Conservation (phyloP, 2,113 vertebrate species). For the Stegastes partitus region DNA sequence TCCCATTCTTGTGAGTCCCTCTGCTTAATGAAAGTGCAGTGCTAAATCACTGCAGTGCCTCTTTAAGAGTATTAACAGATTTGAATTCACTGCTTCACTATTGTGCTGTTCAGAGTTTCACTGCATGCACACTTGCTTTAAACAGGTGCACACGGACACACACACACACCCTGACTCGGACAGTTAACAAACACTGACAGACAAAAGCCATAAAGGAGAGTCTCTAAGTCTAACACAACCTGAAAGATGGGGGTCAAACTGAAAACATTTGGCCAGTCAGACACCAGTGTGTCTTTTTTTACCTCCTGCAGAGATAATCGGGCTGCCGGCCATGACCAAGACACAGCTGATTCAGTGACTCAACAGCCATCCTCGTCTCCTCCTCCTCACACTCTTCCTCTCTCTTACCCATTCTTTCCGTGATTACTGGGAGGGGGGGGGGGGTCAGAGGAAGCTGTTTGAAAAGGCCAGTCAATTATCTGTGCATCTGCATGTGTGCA, state of each 20-base stretch:
- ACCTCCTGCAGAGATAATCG: conserved; percentile 70
- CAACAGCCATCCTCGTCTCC: conserved; percentile 42
- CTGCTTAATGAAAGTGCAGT: conserved; percentile 15
- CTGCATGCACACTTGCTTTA: conserved; percentile 3
- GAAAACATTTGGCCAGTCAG: conserved; percentile 15
- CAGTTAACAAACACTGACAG: not conserved
- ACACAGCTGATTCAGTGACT: conserved; percentile 76
- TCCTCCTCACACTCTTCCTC: conserved; percentile 41
- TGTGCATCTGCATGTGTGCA: conserved; percentile 67
- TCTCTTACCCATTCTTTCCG: conserved; percentile 59
- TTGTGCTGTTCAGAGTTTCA: conserved; percentile 18
- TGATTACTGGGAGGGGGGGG: conserved; percentile 39
- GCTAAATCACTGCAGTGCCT: conserved; percentile 2
- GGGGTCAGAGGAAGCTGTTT: conserved; percentile 57
- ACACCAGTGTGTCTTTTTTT: conserved; percentile 52
- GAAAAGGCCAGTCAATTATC: conserved; percentile 66
- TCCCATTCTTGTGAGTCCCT: conserved; percentile 2
- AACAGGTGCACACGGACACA: conserved; percentile 16
- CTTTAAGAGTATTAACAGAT: conserved; percentile 30
- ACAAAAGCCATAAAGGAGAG: conserved; percentile 12
- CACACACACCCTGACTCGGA: not conserved
- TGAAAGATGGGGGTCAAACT: conserved; percentile 48
- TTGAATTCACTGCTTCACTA: conserved; percentile 21
- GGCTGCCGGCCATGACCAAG: conserved; percentile 59
- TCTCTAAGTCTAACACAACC: conserved; percentile 10